phyloP scores from a whole-genome alignment of 2,113 vertebrate species.

The Cyprinodon brontotheroides region DNA sequence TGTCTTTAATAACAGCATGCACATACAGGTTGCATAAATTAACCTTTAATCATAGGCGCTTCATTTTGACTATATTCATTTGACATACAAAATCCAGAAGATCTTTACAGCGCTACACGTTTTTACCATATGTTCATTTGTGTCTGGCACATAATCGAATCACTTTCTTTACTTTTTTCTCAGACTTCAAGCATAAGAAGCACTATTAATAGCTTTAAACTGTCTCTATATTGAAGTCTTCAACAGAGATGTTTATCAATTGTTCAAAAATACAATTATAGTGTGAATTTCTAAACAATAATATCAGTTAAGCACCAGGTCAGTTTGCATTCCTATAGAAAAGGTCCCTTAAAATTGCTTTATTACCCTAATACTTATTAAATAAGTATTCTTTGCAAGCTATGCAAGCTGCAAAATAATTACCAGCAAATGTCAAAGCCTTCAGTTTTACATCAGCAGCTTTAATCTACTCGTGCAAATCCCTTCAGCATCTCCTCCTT shows the following conservation, averaged over 20 bases:
- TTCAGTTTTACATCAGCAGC: conserved; percentile 24
- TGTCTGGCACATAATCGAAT: conserved; percentile 4
- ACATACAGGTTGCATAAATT: conserved; percentile 23
- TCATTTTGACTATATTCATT: background rate
- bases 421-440: conserved; percentile 2
- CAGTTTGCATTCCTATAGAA: conserved; percentile 10
- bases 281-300: background rate
- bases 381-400: background rate
- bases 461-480: background rate
- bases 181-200: conserved; percentile 5
- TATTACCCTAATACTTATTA: background rate
- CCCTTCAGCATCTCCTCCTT: conserved; percentile 9
- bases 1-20: conserved; percentile 9
- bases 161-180: conserved; percentile 7
- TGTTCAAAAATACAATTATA: background rate
- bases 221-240: background rate
- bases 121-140: background rate
- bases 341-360: background rate
- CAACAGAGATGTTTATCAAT: conserved; percentile 4
- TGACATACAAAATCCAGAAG: conserved; percentile 17
- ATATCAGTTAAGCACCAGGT: background rate
- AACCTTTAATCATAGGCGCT: conserved; percentile 43
- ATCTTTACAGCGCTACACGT: background rate
- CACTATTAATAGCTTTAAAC: background rate
- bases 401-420: background rate